These are phyloP conservation scores for Cydia amplana DNA, from an alignment of 1,140 invertebrate genomes.

Conservation along the genomic window DNA sequence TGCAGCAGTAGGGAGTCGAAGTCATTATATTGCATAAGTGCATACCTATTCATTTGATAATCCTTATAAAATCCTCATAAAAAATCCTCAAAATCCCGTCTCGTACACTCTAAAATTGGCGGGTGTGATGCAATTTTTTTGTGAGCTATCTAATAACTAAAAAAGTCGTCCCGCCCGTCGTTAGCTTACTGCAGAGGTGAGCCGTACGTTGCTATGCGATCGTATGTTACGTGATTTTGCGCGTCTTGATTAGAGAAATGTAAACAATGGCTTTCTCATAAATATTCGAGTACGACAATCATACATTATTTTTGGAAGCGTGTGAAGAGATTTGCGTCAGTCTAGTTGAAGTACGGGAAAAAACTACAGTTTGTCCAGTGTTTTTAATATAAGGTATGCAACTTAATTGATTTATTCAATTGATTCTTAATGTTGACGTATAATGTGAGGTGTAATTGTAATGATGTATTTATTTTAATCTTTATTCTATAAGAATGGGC, in stretches of 20 bases:
- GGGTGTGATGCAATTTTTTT: too few relatives aligned
- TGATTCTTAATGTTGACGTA: background rate
- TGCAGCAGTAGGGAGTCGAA: too few relatives aligned
- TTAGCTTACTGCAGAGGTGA: constrained; percentile 12
- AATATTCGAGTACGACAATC: background rate
- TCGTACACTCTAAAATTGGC: too few relatives aligned
- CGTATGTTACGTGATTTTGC: constrained; percentile 11
- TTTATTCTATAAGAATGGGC: too few relatives aligned
- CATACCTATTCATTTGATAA: too few relatives aligned
- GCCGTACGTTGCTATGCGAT: constrained; percentile 15
- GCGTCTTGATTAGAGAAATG: constrained; percentile 15
- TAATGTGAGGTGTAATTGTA: background rate
- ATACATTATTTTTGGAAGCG: background rate
- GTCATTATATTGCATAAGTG: too few relatives aligned
- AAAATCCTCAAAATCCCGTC: too few relatives aligned
- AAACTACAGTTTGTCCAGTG: background rate
- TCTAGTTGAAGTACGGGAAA: background rate
- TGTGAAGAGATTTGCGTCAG: background rate
- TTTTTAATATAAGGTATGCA: background rate
- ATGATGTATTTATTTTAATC: too few relatives aligned
- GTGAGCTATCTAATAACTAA: background rate
- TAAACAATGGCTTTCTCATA: constrained; percentile 13
- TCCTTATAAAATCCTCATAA: too few relatives aligned
- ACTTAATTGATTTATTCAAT: too few relatives aligned
- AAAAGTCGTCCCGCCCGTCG: background rate